These are phyloP conservation scores for Arrhamphus sclerolepis DNA, from an alignment of 2,797 vertebrate species.

Conservation along the genomic window DNA sequence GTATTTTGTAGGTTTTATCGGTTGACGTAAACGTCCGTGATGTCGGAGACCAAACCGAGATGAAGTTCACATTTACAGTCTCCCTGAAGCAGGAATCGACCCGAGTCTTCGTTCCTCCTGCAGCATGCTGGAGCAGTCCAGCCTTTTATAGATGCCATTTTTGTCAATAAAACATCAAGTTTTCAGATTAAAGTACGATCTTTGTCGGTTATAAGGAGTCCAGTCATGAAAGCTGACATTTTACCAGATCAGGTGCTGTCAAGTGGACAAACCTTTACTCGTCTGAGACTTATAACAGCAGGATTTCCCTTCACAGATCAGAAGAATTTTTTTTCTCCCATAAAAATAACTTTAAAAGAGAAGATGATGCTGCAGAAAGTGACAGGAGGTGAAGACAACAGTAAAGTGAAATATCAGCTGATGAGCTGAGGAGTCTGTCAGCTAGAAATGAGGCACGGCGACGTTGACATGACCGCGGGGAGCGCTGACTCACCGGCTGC, in stretches of 20 bases:
- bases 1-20: too few relatives aligned
- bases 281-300: too few relatives aligned
- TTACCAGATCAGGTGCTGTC: conserved; percentile 4
- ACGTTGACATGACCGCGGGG: not conserved
- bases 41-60: conserved; percentile 8
- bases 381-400: not conserved
- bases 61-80: conserved; percentile 48
- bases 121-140: conserved; percentile 6
- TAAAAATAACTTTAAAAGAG: not conserved
- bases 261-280: too few relatives aligned
- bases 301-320: too few relatives aligned
- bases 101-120: conserved; percentile 11
- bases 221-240: conserved; percentile 41
- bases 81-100: conserved; percentile 17
- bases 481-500: conserved; percentile 85
- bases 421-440: not conserved
- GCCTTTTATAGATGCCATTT: conserved; percentile 4
- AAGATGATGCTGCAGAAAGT: not conserved
- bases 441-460: conserved; percentile 3
- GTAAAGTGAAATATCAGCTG: not conserved
- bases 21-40: conserved; percentile 14
- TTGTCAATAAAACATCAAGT: conserved; percentile 46
- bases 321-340: too few relatives aligned
- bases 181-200: conserved; percentile 26
- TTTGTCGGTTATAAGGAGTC: conserved; percentile 11